Conservation (phyloP, 2,113 vertebrate species). For the human (Homo sapiens) region DNA sequence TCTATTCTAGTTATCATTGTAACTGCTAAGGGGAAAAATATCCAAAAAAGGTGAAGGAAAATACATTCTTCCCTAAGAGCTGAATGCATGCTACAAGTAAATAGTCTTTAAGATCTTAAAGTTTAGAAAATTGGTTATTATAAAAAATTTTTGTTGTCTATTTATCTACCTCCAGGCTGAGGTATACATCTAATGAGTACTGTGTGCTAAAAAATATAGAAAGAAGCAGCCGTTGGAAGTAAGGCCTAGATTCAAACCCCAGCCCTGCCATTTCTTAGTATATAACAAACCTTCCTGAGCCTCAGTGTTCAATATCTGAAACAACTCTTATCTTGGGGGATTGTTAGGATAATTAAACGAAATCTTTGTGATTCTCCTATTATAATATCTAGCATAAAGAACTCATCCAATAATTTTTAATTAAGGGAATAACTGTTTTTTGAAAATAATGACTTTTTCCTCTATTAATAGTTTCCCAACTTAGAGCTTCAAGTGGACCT, state of each 20-base stretch:
- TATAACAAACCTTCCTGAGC: not conserved
- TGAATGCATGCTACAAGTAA: not conserved
- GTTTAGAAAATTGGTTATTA: not conserved
- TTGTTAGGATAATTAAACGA: not conserved
- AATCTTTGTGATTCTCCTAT: not conserved
- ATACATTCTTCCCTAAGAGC: not conserved
- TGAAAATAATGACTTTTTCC: not conserved
- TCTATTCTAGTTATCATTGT: not conserved
- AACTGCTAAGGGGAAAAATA: not conserved
- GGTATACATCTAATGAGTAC: not conserved
- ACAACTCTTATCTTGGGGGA: not conserved
- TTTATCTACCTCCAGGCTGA: not conserved
- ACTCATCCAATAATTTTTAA: not conserved
- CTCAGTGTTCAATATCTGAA: not conserved
- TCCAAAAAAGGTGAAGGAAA: not conserved
- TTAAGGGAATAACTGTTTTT: not conserved
- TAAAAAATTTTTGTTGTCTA: not conserved
- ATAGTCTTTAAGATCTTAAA: not conserved
- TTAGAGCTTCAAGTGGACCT: not conserved
- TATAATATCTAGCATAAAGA: not conserved
- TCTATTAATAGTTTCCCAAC: not conserved
- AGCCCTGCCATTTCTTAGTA: not conserved
- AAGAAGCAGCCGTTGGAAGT: not conserved
- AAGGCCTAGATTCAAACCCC: not conserved
- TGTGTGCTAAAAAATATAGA: not conserved